Conservation (phyloP, 2,888 invertebrate genomes). For the Hylaea fasciaria region DNA sequence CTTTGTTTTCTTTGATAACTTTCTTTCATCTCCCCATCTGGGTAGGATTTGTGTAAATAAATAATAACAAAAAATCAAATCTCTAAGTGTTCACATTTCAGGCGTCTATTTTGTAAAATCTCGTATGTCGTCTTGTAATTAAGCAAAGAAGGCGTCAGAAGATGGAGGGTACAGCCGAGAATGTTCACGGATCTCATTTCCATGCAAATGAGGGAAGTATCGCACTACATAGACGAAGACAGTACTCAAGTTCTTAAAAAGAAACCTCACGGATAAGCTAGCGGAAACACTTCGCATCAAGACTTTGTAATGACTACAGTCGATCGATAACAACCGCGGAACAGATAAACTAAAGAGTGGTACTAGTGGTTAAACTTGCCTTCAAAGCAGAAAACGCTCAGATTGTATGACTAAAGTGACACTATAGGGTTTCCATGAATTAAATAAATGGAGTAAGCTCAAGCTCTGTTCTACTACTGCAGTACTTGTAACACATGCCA, state of each 20-base stretch:
- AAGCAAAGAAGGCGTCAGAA: conserved; percentile 79
- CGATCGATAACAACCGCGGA: too few species aligned
- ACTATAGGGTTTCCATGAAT: conserved; percentile 2
- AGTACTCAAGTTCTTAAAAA: conserved; percentile 21
- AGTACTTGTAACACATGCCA: conserved; percentile 65
- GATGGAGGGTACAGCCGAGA: conserved; percentile 70
- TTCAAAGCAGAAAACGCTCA: too few species aligned
- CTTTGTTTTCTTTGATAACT: too few species aligned
- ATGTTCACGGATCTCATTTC: conserved; percentile 81
- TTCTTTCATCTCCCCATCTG: too few species aligned
- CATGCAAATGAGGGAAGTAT: conserved; percentile 79
- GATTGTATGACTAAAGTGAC: too few species aligned
- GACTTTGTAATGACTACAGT: too few species aligned
- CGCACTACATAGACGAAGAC: conserved; percentile 9
- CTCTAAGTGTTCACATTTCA: conserved; percentile 25
- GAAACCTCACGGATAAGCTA: not conserved
- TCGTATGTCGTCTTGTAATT: conserved; percentile 76
- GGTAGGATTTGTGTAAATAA: too few species aligned
- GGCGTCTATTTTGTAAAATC: conserved; percentile 53
- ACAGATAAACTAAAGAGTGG: too few species aligned
- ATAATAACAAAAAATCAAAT: conserved; percentile 2
- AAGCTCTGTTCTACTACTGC: conserved; percentile 13
- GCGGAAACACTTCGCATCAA: too few species aligned
- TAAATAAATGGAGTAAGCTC: not conserved
- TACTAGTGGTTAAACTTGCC: too few species aligned